Conservation (phyloP, 2,797 vertebrate genomes). For the Xiphophorus birchmanni region DNA sequence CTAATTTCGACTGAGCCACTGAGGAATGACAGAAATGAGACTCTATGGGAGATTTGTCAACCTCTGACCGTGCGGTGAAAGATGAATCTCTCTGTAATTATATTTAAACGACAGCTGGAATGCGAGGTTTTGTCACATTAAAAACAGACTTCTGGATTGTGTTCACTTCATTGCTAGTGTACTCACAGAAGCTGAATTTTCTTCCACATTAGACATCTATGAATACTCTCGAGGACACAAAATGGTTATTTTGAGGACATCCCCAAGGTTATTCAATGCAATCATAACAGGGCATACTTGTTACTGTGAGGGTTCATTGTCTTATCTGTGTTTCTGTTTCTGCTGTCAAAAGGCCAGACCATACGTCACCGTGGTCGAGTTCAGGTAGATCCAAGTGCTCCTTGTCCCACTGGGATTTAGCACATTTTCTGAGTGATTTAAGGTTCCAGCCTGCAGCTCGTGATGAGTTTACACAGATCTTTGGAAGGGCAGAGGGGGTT, state of each 20-base stretch:
- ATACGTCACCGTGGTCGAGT: conserved; percentile 31
- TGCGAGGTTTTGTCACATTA: conserved; percentile 44
- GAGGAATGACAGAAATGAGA: conserved; percentile 21
- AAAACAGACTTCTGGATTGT: conserved; percentile 11
- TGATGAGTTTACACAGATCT: conserved; percentile 48
- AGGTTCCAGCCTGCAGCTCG: conserved; percentile 25
- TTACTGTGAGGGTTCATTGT: conserved; percentile 20
- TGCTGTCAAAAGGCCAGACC: conserved; percentile 35
- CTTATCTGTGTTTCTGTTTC: conserved; percentile 43
- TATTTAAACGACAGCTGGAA: conserved; percentile 38
- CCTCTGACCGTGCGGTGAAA: conserved; percentile 21
- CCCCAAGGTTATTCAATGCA: neutral
- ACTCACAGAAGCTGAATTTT: conserved; percentile 21
- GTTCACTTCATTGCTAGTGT: conserved; percentile 17
- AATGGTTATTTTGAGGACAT: neutral
- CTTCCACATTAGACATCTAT: neutral
- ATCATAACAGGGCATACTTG: neutral
- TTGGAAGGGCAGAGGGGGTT: neutral
- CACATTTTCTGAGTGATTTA: conserved; percentile 37
- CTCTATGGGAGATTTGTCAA: conserved; percentile 30
- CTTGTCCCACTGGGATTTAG: conserved; percentile 33
- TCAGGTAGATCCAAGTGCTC: conserved; percentile 29
- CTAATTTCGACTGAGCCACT: conserved; percentile 19
- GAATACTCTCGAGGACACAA: conserved; percentile 9
- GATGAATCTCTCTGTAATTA: conserved; percentile 42